Evolutionary conservation across 2,113 vertebrate genomes (phyloP).

Genomic region (Chaetodon trifascialis): DNA sequence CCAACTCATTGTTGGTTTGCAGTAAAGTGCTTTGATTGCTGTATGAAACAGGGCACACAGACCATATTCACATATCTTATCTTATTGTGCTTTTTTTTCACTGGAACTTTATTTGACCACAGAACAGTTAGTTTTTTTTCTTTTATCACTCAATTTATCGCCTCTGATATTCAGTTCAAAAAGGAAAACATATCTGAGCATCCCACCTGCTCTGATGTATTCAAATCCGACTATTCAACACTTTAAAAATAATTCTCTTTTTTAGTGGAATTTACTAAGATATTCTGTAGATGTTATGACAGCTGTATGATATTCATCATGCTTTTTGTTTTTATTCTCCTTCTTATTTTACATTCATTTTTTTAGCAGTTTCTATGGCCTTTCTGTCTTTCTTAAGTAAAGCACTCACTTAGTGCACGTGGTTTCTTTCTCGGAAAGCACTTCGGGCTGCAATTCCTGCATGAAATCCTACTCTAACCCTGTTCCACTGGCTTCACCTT

Average conservation of each 20-base stretch:
- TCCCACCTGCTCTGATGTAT: not conserved
- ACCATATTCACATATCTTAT: not conserved
- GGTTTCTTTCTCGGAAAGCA: no score
- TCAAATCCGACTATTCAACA: not conserved
- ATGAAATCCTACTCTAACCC: not conserved
- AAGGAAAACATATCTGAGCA: not conserved
- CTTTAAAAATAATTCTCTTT: not conserved
- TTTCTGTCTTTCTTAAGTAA: no score
- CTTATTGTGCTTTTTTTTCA: not conserved
- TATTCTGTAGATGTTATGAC: not conserved
- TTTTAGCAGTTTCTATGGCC: no score
- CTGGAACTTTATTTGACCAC: not conserved
- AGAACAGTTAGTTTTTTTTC: not conserved
- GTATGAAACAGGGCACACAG: not conserved
- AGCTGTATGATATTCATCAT: not conserved
- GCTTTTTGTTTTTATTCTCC: not conserved
- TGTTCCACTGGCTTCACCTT: not conserved
- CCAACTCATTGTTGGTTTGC: not conserved
- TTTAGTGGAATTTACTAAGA: not conserved
- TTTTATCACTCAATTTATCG: not conserved
- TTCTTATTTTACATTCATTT: no score
- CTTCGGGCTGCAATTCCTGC: no score
- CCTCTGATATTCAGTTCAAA: not conserved
- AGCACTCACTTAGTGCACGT: no score
- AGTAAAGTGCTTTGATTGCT: no score